Evolutionary conservation across 2,888 invertebrate species (phyloP).

Genomic region (Bimastos eiseni): DNA sequence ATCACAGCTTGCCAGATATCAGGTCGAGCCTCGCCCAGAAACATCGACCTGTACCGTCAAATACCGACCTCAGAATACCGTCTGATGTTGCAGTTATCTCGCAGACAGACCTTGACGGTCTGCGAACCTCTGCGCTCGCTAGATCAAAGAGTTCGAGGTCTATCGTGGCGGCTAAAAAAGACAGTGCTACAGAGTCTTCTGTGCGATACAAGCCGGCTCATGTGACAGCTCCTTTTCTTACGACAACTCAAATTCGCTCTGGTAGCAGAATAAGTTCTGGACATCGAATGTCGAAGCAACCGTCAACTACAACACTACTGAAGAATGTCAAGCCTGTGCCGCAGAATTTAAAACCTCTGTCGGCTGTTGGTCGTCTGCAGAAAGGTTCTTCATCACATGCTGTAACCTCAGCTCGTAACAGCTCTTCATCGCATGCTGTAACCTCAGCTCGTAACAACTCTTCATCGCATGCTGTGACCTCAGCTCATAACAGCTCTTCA

Average conservation of each 20-base stretch:
- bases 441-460: neutral
- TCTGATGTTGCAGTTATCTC: constrained; percentile 14
- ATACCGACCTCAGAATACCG: neutral
- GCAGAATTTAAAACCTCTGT: neutral
- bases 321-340: neutral
- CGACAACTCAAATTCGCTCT: neutral
- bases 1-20: neutral
- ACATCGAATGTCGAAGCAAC: neutral
- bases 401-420: too few relatives aligned
- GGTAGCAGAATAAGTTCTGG: neutral
- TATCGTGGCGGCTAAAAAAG: neutral
- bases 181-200: neutral
- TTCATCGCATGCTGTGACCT: neutral
- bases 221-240: neutral
- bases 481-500: too few relatives aligned
- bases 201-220: neutral
- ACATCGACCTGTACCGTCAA: neutral
- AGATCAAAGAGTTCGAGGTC: neutral
- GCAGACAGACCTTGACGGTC: neutral
- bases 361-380: neutral
- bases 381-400: neutral
- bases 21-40: neutral
- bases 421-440: too few relatives aligned
- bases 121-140: neutral
- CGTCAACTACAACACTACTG: neutral